Evolutionary conservation across 2,888 invertebrate genomes (phyloP), one percentile per base, ranked within the genome.

Genomic region (Drosophila ochracea): DNA sequence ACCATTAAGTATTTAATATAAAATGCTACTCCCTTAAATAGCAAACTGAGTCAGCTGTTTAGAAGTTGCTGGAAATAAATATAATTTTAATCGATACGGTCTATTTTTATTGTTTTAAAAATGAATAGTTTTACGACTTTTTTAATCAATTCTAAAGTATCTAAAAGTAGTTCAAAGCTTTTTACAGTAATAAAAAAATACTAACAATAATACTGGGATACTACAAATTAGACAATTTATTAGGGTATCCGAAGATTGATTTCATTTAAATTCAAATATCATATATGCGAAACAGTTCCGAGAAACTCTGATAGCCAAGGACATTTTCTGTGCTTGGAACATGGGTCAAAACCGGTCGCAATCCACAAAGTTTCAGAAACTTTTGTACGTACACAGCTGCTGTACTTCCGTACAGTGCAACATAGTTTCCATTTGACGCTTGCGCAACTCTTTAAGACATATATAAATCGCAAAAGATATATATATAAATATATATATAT

Each of bases 331-430:
- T 30, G 65, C 62, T 75, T 65, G 59, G 43, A 21, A 49, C 53
- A 21, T 68, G 60, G 64, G 47, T 68, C 53, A 53, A 61, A 89
- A 86, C 89, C 86, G 69, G 84, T 86, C 58, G 60, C 39, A 57
- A 60, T 47, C 57, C 57, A 52, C 41, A 31, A 55, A 39, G 10
- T 60, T 43, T 53, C 30, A 52, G 41, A 47, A 28, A 57, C 59
- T 59, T 31, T 50, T 35, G 21, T n/a, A 47, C 55, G 16, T n/a
- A 47, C 57, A 58, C 76, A 79, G 74, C 82, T 75, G 87, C 61
- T 43, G n/a, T n/a, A 74, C 82, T 87, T 85, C 87, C 84, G 89
- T 83, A 84, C 78, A 67, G 47, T 43, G 68, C 54, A 25, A 30
- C 21, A 52, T 25, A 57, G 39, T 64, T 62, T 61, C 64, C 65